A percentile compares a stretch with the other conserved stretches of the same genome.
Evolutionary conservation across 2,888 invertebrate species (phyloP).

Genomic region (Isoperla grammatica): DNA sequence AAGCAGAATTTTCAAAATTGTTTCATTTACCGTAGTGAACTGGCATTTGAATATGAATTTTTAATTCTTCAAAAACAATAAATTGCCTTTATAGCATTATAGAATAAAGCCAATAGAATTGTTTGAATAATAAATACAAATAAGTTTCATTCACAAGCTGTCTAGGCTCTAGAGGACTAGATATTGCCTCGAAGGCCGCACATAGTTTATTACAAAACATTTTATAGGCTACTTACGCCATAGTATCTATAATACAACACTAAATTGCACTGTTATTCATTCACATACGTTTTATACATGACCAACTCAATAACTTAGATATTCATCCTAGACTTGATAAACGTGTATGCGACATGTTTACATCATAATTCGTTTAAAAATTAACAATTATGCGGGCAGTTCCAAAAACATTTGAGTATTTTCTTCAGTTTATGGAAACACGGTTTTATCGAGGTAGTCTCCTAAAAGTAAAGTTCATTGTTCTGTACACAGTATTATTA

Average conservation of each 20-base stretch:
- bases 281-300: too few relatives aligned
- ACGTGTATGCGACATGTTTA: too few relatives aligned
- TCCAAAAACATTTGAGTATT: constrained; percentile 13
- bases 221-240: not conserved
- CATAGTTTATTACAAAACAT: constrained; percentile 6
- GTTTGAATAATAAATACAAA: constrained; percentile 11
- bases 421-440: constrained; percentile 11
- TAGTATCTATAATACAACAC: too few relatives aligned
- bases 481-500: not conserved
- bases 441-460: not conserved
- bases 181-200: not conserved
- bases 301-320: too few relatives aligned
- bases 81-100: not conserved
- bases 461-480: constrained; percentile 2
- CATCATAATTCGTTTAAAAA: too few relatives aligned
- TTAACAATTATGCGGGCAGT: too few relatives aligned
- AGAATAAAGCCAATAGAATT: constrained; percentile 1
- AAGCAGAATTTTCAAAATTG: too few relatives aligned
- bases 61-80: too few relatives aligned
- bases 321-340: too few relatives aligned
- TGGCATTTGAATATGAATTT: too few relatives aligned
- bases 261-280: too few relatives aligned
- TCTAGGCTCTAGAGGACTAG: constrained; percentile 15
- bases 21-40: too few relatives aligned
- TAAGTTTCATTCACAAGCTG: not conserved